Percentiles rank a stretch among this genome's conserved stretches.
Conservation (phyloP, 2,888 invertebrate genomes). For the Trichopria drosophilae region DNA sequence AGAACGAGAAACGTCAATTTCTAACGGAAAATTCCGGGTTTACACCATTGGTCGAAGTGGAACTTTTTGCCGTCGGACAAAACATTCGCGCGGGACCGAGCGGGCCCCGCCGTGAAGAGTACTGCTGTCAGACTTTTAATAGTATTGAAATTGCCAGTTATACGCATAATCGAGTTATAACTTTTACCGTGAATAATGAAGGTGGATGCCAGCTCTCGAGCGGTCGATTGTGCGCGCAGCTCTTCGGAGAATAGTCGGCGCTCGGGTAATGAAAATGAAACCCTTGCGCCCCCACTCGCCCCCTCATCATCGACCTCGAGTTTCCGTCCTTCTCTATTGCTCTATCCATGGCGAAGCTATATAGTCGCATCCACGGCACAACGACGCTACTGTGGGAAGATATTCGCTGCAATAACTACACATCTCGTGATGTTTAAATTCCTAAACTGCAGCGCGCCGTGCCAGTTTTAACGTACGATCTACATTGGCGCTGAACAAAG, state of each 20-base stretch:
- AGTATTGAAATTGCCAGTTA: slow-evolving; percentile 56
- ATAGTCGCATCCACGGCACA: slow-evolving; percentile 5
- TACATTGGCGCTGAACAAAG: no score
- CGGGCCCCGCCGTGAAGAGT: slow-evolving; percentile 13
- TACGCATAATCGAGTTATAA: slow-evolving; percentile 56
- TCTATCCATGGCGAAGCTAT: slow-evolving; percentile 4
- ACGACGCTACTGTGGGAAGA: slow-evolving; percentile 30
- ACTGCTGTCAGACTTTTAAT: slow-evolving; percentile 47
- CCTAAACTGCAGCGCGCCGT: no score
- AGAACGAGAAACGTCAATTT: no score
- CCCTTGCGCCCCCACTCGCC: slow-evolving; percentile 15
- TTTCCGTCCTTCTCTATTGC: slow-evolving; percentile 2
- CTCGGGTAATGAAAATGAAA: slow-evolving; percentile 20
- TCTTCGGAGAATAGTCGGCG: slow-evolving; percentile 8
- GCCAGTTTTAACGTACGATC: no score
- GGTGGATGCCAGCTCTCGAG: slow-evolving; percentile 33
- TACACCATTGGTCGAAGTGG: no score
- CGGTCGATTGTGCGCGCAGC: slow-evolving; percentile 8
- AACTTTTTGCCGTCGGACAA: slow-evolving; percentile 43
- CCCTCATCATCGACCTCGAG: slow-evolving; percentile 1
- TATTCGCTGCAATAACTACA: slow-evolving; percentile 27
- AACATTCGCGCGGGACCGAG: slow-evolving; percentile 38
- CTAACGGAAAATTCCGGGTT: no score
- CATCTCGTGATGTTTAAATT: no score
- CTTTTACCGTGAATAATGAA: slow-evolving; percentile 50